phyloP scores from a whole-genome alignment of 2,888 invertebrate genomes.

The Taphrorychus bicolor region DNA sequence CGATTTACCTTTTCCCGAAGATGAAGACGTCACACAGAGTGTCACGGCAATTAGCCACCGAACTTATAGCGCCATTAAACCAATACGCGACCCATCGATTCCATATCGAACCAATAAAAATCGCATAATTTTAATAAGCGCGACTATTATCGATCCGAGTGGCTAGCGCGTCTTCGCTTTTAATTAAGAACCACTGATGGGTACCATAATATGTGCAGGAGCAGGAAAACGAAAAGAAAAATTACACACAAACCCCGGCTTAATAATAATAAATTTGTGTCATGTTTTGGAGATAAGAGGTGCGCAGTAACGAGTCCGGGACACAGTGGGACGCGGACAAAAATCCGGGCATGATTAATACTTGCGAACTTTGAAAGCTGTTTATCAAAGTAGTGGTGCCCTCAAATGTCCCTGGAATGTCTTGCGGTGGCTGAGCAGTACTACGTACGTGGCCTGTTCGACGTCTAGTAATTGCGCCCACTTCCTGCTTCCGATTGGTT shows the following conservation, averaged over 20 bases:
- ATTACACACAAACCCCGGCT: not conserved
- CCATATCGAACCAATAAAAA: not conserved
- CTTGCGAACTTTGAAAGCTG: not conserved
- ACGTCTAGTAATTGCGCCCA: not conserved
- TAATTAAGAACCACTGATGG: not conserved
- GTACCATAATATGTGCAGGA: not conserved
- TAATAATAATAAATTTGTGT: not conserved
- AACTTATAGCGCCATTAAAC: not conserved
- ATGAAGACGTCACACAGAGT: not conserved
- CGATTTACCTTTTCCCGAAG: not conserved
- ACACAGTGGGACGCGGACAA: not conserved
- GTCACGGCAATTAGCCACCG: not conserved
- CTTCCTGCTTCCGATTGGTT: slow-evolving; percentile 1
- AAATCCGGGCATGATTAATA: not conserved
- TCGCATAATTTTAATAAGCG: not conserved
- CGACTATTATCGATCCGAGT: not conserved
- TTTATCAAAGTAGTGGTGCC: not conserved
- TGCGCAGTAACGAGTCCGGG: not conserved
- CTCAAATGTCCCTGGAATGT: not conserved
- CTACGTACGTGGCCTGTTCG: not conserved
- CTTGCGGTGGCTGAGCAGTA: too few species aligned
- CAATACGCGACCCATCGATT: not conserved
- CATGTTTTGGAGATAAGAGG: not conserved
- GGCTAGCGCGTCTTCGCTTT: not conserved
- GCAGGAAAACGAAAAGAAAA: not conserved